Base-by-base conservation (phyloP, 1,140 invertebrate species). In the Plutomurus gul region DNA sequence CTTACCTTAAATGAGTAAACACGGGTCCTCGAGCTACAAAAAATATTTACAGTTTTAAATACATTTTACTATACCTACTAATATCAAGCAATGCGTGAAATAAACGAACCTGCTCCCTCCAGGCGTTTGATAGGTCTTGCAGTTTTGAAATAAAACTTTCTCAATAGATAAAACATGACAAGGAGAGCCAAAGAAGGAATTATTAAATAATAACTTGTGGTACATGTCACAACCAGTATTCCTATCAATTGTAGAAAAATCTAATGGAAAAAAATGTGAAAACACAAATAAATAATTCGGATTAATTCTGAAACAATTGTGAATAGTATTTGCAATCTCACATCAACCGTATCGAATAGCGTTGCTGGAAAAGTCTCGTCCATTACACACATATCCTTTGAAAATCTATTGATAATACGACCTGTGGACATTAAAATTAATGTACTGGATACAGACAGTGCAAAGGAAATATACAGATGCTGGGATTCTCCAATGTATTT, bases 1-100 rank as follows among this genome's bases (percentile, higher is more conserved):
- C n/a, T n/a, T n/a, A n/a, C n/a, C n/a, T 88, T 4, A 93, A 86
- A 85, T 91, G 91, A 84, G 90, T 91, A 79, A 91, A 89, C 22
- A 93, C 85, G 1, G 92, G 91, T 3, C 92, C 91, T 25, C 89
- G 86, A 3, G 90, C 78, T 83, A 11, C 3, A 13, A 11, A 56
- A 25, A 43, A 7, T 43, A 43, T 3, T 10, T 43, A 43, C 39
- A 43, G 3, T 7, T 49, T 18, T 49, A 18, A 18, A 18, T 49
- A 18, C n/a, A 49, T n/a, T n/a, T n/a, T n/a, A n/a, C n/a, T n/a
- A n/a, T n/a, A 49, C 18, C 46, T 7, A 49, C 11, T 49, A 7
- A 49, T 18, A 30, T 13, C 2, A 43, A 43, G n/a, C 7, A 43
- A 3, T 16, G 4, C 8, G 46, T 46, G 4, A 11, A 20, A 46